Conservation (phyloP, 1,140 invertebrate species). For the Diuraphis noxia region DNA sequence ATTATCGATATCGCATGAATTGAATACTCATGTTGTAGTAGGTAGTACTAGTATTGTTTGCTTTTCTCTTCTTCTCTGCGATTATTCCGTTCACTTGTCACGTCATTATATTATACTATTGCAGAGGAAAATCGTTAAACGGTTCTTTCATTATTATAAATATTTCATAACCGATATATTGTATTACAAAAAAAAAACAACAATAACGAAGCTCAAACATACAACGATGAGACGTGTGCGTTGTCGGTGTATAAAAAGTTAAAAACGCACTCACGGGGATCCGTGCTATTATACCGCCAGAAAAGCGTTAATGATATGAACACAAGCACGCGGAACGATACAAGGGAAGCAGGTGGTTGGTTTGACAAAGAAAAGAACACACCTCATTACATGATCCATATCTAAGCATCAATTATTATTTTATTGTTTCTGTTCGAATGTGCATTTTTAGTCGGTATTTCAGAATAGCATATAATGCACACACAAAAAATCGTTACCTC, state of each 20-base stretch:
- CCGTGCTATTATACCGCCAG: not conserved
- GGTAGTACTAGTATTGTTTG: not conserved
- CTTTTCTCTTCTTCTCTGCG: not conserved
- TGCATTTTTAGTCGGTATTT: not conserved
- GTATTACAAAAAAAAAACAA: not conserved
- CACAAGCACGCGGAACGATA: no score
- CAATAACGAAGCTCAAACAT: not conserved
- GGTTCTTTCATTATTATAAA: not conserved
- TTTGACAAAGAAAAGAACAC: not conserved
- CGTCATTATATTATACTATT: not conserved
- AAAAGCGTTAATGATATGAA: not conserved
- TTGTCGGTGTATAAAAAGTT: not conserved
- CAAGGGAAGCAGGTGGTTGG: not conserved
- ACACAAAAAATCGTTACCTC: not conserved
- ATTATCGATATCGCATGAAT: not conserved
- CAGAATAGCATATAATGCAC: not conserved
- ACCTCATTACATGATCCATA: not conserved
- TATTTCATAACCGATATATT: not conserved
- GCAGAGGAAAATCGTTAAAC: not conserved
- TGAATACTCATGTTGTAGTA: not conserved
- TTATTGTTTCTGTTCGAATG: not conserved
- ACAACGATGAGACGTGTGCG: not conserved
- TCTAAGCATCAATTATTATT: not conserved
- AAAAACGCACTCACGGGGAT: not conserved
- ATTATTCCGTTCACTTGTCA: not conserved